A percentile compares a stretch with the other conserved stretches of the same genome.
These are phyloP conservation scores for Elgaria multicarinata DNA, from an alignment of 2,113 vertebrate species.

Conservation along the genomic window DNA sequence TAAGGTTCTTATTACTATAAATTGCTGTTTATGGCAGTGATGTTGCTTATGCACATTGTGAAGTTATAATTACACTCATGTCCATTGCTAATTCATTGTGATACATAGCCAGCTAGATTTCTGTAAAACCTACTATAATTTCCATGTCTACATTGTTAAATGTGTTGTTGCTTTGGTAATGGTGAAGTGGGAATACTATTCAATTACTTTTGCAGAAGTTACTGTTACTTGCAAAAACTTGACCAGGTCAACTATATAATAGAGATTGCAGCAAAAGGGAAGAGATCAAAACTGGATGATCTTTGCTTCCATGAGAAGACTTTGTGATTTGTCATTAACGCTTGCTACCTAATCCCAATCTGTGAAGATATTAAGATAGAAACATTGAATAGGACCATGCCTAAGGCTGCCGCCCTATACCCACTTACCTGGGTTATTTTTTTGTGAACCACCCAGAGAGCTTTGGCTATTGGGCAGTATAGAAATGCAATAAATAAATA, in stretches of 20 bases:
- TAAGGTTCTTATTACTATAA: not conserved
- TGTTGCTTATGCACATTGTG: not conserved
- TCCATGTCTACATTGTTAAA: constrained; percentile 31
- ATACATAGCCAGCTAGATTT: constrained; percentile 28
- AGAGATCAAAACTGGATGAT: not conserved
- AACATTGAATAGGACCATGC: too few species aligned
- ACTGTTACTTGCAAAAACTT: constrained; percentile 27
- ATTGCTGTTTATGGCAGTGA: not conserved
- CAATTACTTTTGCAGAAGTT: constrained; percentile 34
- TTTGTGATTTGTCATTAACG: not conserved
- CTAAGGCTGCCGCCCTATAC: too few species aligned
- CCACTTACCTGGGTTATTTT: too few species aligned
- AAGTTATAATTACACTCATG: not conserved
- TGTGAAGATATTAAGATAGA: not conserved
- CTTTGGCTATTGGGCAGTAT: too few species aligned
- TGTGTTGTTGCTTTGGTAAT: constrained; percentile 44
- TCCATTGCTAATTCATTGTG: not conserved
- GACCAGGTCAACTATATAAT: constrained; percentile 13
- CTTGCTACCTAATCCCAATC: not conserved
- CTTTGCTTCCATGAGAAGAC: not conserved
- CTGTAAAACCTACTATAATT: constrained; percentile 34
- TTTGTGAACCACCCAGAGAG: too few species aligned
- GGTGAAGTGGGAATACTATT: not conserved
- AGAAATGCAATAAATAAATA: too few species aligned
- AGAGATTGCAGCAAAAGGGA: not conserved